Conservation (phyloP, 1,140 invertebrate genomes). For the Pseudomyrmex gracilis region DNA sequence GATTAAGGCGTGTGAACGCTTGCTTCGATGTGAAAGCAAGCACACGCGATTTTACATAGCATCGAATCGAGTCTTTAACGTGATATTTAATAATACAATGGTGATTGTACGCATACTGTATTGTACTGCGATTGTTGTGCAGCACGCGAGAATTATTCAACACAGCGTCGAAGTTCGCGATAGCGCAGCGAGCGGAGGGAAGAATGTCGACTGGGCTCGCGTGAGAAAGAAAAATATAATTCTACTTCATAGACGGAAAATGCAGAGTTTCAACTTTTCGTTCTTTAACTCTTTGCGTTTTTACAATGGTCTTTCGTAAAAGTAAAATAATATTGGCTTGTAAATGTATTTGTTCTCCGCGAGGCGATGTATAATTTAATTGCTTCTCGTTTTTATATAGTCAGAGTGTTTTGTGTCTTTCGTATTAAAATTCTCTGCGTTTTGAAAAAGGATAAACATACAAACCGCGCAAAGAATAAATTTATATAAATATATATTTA, state of each 20-base stretch:
- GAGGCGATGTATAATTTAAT: neutral
- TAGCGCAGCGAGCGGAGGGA: conserved; percentile 45
- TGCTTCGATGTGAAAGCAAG: conserved; percentile 5
- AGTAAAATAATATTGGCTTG: neutral
- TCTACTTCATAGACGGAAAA: conserved; percentile 18
- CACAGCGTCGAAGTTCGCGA: conserved; percentile 33
- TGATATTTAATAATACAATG: neutral
- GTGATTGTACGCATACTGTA: conserved; percentile 8
- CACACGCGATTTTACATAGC: neutral
- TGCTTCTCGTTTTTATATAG: too few species aligned
- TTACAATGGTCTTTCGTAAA: neutral
- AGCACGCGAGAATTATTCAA: conserved; percentile 20
- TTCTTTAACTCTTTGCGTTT: conserved; percentile 21
- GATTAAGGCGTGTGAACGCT: neutral
- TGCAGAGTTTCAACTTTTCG: conserved; percentile 11
- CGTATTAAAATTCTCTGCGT: neutral
- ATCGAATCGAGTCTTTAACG: neutral
- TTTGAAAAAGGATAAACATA: too few species aligned
- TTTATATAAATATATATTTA: too few species aligned
- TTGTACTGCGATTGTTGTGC: conserved; percentile 19
- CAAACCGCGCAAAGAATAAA: too few species aligned
- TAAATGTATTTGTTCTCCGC: neutral
- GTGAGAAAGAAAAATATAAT: neutral
- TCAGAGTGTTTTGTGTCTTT: neutral
- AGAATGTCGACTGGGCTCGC: conserved; percentile 7